phyloP scores from a whole-genome alignment of 2,888 invertebrate species.

The Dendrolimus pini region DNA sequence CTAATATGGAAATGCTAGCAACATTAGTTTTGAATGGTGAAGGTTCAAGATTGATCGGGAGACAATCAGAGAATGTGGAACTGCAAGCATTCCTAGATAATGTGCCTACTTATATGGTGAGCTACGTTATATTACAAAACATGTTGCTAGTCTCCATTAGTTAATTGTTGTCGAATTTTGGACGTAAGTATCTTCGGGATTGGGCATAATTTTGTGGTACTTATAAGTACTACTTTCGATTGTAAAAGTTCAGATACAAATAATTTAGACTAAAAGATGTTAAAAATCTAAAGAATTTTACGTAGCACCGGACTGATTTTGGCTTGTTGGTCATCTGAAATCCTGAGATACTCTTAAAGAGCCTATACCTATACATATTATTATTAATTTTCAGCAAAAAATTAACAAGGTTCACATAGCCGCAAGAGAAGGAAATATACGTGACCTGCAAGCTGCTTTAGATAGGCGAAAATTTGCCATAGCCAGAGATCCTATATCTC shows the following conservation, averaged over 20 bases:
- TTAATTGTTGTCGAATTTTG: too few relatives aligned
- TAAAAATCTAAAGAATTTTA: too few relatives aligned
- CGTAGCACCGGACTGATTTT: too few relatives aligned
- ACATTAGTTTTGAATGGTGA: slow-evolving; percentile 92
- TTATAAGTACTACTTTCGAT: too few relatives aligned
- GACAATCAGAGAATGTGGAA: slow-evolving; percentile 84
- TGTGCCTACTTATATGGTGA: slow-evolving; percentile 91
- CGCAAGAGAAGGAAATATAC: slow-evolving; percentile 88
- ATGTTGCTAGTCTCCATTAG: too few relatives aligned
- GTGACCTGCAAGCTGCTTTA: slow-evolving; percentile 89
- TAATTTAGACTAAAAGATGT: too few relatives aligned
- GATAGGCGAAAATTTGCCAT: slow-evolving; percentile 94
- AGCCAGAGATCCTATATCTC: slow-evolving; percentile 89
- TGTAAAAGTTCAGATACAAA: too few relatives aligned
- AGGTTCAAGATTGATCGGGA: slow-evolving; percentile 84
- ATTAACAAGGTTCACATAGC: slow-evolving; percentile 92
- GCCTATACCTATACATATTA: too few relatives aligned
- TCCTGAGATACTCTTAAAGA: too few relatives aligned
- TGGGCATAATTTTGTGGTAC: too few relatives aligned
- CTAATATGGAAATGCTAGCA: slow-evolving; percentile 94
- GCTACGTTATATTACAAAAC: slow-evolving; percentile 3
- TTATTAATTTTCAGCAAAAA: slow-evolving; percentile 80
- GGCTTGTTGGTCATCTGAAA: too few relatives aligned
- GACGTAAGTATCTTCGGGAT: too few relatives aligned
- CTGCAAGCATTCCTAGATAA: slow-evolving; percentile 92